These are phyloP conservation scores for Caenorhabditis imperialis DNA, from an alignment of 2,888 invertebrate species.

Conservation along the genomic window DNA sequence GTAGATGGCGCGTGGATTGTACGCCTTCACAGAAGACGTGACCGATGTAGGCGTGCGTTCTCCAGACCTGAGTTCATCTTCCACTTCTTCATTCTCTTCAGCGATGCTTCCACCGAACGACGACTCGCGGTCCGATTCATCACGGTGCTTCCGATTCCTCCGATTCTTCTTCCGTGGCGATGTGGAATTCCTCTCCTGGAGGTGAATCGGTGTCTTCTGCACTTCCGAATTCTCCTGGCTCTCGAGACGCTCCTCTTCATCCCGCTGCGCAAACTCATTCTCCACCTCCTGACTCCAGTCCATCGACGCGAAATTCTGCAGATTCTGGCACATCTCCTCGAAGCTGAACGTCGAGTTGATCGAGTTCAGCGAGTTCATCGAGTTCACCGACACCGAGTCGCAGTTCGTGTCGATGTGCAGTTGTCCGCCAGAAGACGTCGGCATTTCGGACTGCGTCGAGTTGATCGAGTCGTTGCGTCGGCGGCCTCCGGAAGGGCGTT, in stretches of 20 bases:
- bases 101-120: slow-evolving; percentile 57
- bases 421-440: slow-evolving; percentile 18
- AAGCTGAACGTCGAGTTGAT: slow-evolving; percentile 46
- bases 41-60: slow-evolving; percentile 58
- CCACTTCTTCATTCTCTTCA: slow-evolving; percentile 54
- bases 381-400: slow-evolving; percentile 42
- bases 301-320: slow-evolving; percentile 58
- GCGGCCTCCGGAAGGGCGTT: slow-evolving; percentile 24
- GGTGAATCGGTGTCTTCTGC: not conserved
- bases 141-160: slow-evolving; percentile 1
- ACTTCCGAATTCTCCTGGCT: slow-evolving; percentile 1
- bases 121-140: slow-evolving; percentile 56
- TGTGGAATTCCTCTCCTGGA: no score
- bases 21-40: not conserved
- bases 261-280: slow-evolving; percentile 28
- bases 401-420: slow-evolving; percentile 45
- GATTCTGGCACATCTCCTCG: slow-evolving; percentile 57
- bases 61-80: slow-evolving; percentile 49
- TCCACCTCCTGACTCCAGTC: slow-evolving; percentile 63
- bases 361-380: slow-evolving; percentile 45
- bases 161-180: slow-evolving; percentile 11
- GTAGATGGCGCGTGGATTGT: slow-evolving; percentile 18
- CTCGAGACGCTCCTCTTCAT: slow-evolving; percentile 23
- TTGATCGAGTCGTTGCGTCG: slow-evolving; percentile 67
- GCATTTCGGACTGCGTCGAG: slow-evolving; percentile 65